phyloP scores from a whole-genome alignment of 2,797 vertebrate species.

The Intellagama lesueurii region DNA sequence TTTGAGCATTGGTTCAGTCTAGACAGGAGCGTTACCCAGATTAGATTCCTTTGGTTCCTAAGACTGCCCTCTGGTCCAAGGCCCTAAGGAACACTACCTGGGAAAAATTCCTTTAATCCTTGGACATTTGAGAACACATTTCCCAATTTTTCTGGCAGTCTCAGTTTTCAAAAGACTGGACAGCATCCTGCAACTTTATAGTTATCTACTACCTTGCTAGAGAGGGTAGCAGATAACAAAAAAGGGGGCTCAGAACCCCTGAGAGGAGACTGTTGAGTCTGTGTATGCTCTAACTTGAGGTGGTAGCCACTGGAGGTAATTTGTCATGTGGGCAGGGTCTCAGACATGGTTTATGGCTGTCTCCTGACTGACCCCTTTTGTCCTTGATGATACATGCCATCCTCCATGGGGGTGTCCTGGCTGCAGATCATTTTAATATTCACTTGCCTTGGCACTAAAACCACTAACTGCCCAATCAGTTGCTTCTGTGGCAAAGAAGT shows the following conservation, averaged over 20 bases:
- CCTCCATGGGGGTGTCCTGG: background rate
- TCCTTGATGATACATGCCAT: slow-evolving; percentile 24
- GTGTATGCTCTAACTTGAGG: background rate
- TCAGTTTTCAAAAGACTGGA: background rate
- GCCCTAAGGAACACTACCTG: no score
- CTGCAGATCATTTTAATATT: slow-evolving; percentile 16
- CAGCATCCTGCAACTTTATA: background rate
- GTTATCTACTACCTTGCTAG: background rate
- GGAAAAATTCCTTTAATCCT: no score
- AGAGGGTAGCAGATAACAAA: background rate
- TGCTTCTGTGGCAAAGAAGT: background rate
- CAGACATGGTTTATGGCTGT: background rate
- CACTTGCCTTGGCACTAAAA: slow-evolving; percentile 28
- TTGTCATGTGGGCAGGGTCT: background rate
- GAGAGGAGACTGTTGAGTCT: background rate
- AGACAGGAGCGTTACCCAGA: background rate
- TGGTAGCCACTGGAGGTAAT: background rate
- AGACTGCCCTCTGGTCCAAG: background rate
- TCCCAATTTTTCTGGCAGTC: background rate
- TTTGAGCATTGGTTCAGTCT: background rate
- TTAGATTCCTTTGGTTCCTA: background rate
- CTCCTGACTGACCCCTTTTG: slow-evolving; percentile 9
- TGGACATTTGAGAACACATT: background rate
- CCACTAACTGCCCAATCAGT: background rate
- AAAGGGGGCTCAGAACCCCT: background rate